Percentiles rank a stretch among this genome's conserved stretches.
Conservation (phyloP, 2,888 invertebrate species). For the Metalampra italica region DNA sequence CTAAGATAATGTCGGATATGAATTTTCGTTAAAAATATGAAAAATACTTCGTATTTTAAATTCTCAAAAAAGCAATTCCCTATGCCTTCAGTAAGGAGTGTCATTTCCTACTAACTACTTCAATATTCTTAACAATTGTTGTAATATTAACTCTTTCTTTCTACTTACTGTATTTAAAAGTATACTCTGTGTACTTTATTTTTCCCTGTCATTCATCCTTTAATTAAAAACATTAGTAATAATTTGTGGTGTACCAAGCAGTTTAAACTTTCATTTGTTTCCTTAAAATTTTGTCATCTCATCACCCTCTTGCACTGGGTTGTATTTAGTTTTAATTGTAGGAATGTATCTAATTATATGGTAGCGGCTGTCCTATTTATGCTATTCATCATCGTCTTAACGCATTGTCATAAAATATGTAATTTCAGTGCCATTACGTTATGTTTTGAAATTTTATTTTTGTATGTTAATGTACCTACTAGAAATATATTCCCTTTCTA, state of each 20-base stretch:
- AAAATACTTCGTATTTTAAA: too few species aligned
- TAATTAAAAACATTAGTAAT: background rate
- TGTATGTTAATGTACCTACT: slow-evolving; percentile 24
- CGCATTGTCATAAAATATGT: background rate
- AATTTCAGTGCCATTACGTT: slow-evolving; percentile 38
- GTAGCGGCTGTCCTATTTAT: too few species aligned
- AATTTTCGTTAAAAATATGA: too few species aligned
- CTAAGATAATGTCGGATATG: too few species aligned
- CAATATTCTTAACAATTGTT: background rate
- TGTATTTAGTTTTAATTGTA: background rate
- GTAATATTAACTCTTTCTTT: background rate
- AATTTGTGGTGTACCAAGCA: background rate
- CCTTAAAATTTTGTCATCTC: background rate
- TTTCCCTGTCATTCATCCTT: background rate
- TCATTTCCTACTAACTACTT: background rate
- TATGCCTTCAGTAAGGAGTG: slow-evolving; percentile 1
- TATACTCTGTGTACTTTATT: background rate
- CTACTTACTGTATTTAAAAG: background rate
- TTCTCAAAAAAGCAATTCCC: background rate
- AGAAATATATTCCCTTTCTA: slow-evolving; percentile 28
- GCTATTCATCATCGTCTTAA: too few species aligned
- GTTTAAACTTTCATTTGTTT: background rate
- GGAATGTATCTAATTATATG: background rate
- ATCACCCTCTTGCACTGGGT: too few species aligned
- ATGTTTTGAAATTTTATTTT: slow-evolving; percentile 43